phyloP scores from a whole-genome alignment of 2,888 invertebrate genomes.

The Lagria hirta region DNA sequence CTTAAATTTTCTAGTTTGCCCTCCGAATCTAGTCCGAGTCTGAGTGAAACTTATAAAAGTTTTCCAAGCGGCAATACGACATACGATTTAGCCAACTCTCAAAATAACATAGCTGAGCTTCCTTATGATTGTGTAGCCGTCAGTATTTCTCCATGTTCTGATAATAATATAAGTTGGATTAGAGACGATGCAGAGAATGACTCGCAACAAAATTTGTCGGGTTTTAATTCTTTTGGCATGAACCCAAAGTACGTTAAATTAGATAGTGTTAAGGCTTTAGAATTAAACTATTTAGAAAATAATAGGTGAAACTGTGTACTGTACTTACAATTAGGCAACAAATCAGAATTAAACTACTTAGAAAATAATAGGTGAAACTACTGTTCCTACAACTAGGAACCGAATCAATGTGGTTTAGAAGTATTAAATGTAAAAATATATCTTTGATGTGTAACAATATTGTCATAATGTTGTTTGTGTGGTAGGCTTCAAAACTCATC shows the following conservation, averaged over 20 bases:
- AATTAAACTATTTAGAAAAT: conserved; percentile 46
- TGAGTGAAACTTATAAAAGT: conserved; percentile 42
- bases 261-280: conserved; percentile 35
- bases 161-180: too few relatives aligned
- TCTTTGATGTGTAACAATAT: conserved; percentile 8
- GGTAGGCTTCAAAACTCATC: too few relatives aligned
- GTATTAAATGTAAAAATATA: conserved; percentile 12
- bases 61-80: conserved; percentile 38
- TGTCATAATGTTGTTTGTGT: too few relatives aligned
- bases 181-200: too few relatives aligned
- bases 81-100: conserved; percentile 42
- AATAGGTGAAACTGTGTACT: conserved; percentile 41
- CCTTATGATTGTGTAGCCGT: conserved; percentile 36
- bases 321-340: conserved; percentile 4
- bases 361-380: conserved; percentile 46
- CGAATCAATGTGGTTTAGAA: conserved; percentile 6
- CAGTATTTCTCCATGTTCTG: conserved; percentile 12
- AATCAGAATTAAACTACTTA: conserved; percentile 48
- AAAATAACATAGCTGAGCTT: conserved; percentile 42
- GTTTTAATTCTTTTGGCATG: conserved; percentile 39
- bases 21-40: conserved; percentile 36
- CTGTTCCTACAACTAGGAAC: conserved; percentile 4
- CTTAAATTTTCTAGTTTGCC: conserved; percentile 41
- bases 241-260: conserved; percentile 31
- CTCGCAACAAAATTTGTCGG: conserved; percentile 28